Evolutionary conservation across 1,140 invertebrate species (phyloP).

Genomic region (Nymphalis io): DNA sequence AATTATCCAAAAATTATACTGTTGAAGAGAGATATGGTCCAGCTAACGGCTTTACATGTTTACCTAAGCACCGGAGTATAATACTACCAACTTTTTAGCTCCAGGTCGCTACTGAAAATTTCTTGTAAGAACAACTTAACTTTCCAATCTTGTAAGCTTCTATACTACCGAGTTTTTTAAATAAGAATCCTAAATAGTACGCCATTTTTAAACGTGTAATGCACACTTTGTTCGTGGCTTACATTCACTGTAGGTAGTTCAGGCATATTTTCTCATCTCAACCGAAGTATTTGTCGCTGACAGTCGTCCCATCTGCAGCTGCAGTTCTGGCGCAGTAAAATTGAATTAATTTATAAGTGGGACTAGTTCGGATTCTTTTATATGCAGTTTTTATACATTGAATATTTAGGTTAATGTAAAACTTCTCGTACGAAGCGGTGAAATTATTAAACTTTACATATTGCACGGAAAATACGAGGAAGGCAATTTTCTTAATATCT

Average conservation of each 20-base stretch:
- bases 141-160: too few species aligned
- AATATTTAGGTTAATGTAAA: slow-evolving; percentile 15
- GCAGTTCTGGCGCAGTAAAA: slow-evolving; percentile 22
- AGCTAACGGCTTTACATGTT: too few species aligned
- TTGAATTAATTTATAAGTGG: slow-evolving; percentile 35
- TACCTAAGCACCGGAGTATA: too few species aligned
- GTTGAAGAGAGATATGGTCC: too few species aligned
- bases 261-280: slow-evolving; percentile 26
- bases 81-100: too few species aligned
- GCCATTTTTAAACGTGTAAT: background rate
- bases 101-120: too few species aligned
- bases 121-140: too few species aligned
- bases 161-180: too few species aligned
- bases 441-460: slow-evolving; percentile 7
- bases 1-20: too few species aligned
- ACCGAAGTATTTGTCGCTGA: slow-evolving; percentile 30
- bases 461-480: background rate
- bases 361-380: slow-evolving; percentile 20
- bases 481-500: background rate
- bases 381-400: slow-evolving; percentile 14
- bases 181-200: too few species aligned
- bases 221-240: background rate
- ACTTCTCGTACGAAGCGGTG: background rate
- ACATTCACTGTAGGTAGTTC: slow-evolving; percentile 21
- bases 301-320: slow-evolving; percentile 24